Percentiles rank a stretch among this genome's conserved stretches.
These are phyloP conservation scores for Mionectes olivaceus DNA, from an alignment of 2,797 vertebrate genomes.

Conservation along the genomic window DNA sequence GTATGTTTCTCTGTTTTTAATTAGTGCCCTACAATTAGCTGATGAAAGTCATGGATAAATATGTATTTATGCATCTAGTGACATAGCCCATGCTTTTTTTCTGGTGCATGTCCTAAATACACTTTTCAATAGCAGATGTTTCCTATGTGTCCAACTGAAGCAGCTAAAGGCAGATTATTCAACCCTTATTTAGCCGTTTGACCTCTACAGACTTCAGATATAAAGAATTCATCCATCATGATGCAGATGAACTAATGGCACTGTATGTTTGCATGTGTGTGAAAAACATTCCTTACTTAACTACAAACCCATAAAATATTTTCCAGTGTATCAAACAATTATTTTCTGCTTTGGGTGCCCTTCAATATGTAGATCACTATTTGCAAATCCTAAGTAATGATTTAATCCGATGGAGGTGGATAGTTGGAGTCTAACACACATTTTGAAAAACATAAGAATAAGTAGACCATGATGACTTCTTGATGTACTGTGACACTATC, in stretches of 20 bases:
- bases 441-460: not conserved
- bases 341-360: not conserved
- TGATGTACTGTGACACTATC: not conserved
- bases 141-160: not conserved
- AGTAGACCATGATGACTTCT: not conserved
- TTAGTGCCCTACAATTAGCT: not conserved
- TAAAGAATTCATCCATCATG: not conserved
- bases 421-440: not conserved
- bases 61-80: not conserved
- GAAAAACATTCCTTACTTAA: not conserved
- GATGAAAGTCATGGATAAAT: not conserved
- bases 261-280: not conserved
- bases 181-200: not conserved
- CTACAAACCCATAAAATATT: not conserved
- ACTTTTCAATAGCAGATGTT: not conserved
- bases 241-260: not conserved
- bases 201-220: not conserved
- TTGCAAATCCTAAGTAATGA: not conserved
- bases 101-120: not conserved
- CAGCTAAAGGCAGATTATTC: not conserved
- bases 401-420: not conserved
- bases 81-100: accelerated
- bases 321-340: not conserved
- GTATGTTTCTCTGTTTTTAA: not conserved
- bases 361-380: not conserved